Conservation (phyloP, 2,797 vertebrate genomes). For the Sphaeramia orbicularis region DNA sequence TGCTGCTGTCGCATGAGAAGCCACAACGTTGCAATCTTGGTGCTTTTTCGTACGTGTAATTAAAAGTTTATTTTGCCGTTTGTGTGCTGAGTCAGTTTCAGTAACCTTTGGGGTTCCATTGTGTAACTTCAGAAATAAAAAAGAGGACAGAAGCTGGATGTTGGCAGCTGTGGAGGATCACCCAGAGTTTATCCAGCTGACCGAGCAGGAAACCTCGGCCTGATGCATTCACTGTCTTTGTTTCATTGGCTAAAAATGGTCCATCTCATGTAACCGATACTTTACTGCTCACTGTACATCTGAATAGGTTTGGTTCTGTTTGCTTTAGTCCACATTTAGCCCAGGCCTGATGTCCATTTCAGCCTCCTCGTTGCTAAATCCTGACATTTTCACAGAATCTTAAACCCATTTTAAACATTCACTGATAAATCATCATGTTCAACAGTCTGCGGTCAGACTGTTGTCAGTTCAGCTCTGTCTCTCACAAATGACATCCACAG, state of each 20-base stretch:
- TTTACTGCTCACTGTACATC: conserved; percentile 11
- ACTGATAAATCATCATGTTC: not conserved
- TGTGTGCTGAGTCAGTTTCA: conserved; percentile 51
- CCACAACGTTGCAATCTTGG: conserved; percentile 59
- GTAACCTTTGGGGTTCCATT: conserved; percentile 35
- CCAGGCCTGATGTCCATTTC: not conserved
- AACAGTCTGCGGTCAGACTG: not conserved
- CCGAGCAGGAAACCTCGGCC: not conserved
- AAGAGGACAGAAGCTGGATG: conserved; percentile 28
- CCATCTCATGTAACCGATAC: conserved; percentile 6
- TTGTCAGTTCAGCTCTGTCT: not conserved
- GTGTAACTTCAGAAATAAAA: conserved; percentile 42
- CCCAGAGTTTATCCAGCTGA: conserved; percentile 24
- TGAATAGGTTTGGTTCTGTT: conserved; percentile 1
- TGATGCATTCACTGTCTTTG: not conserved
- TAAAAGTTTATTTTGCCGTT: conserved; percentile 53
- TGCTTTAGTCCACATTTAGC: conserved; percentile 8
- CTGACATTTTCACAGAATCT: not conserved
- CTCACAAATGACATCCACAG: too few relatives aligned
- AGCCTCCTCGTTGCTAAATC: not conserved
- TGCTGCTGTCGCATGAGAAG: conserved; percentile 50
- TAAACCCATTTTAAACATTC: not conserved
- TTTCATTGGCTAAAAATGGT: not conserved
- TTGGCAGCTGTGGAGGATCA: conserved; percentile 32
- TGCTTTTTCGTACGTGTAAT: conserved; percentile 53